Evolutionary conservation across 2,888 invertebrate species (phyloP).

Genomic region (Polydrusus cervinus): DNA sequence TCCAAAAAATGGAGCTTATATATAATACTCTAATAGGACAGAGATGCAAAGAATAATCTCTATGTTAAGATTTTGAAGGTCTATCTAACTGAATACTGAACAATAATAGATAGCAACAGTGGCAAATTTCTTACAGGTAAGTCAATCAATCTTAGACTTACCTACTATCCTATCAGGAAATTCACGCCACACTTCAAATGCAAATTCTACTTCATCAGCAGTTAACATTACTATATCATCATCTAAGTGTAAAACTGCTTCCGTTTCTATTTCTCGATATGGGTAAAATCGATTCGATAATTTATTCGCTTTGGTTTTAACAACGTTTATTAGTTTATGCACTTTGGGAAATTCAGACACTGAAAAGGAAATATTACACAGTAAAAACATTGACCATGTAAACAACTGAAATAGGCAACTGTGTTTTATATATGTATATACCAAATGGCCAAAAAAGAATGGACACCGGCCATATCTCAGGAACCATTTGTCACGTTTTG

Average conservation of each 20-base stretch:
- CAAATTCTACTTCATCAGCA: conserved; percentile 96
- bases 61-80: too few species aligned
- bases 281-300: conserved; percentile 97
- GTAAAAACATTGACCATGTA: neutral
- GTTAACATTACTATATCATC: conserved; percentile 98
- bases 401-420: too few species aligned
- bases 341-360: conserved; percentile 93
- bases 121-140: too few species aligned
- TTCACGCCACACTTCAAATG: conserved; percentile 72
- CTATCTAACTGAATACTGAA: too few species aligned
- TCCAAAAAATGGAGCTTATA: too few species aligned
- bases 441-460: too few species aligned
- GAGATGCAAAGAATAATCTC: too few species aligned
- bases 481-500: too few species aligned
- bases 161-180: conserved; percentile 94
- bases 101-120: too few species aligned
- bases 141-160: conserved; percentile 14
- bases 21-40: too few species aligned
- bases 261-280: conserved; percentile 96
- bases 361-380: conserved; percentile 66
- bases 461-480: too few species aligned
- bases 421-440: too few species aligned
- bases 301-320: conserved; percentile 92
- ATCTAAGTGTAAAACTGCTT: conserved; percentile 95
- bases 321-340: conserved; percentile 90